Conservation (phyloP, 2,797 vertebrate species). For the Threskiornis aethiopicus region DNA sequence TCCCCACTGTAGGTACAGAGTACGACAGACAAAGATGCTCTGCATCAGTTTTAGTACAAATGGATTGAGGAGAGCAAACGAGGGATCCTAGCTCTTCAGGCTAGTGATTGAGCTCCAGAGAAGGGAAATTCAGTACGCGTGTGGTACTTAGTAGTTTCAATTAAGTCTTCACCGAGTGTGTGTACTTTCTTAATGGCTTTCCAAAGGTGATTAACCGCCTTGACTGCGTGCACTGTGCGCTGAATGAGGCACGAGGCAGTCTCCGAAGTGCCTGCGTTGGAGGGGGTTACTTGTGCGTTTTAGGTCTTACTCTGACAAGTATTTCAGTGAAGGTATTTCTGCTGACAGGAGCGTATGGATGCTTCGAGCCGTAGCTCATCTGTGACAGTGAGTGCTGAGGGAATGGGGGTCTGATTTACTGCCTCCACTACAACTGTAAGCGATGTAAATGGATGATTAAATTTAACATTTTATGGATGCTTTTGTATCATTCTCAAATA, state of each 20-base stretch:
- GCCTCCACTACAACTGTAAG: neutral
- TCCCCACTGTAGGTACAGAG: neutral
- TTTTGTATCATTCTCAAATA: neutral
- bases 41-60: neutral
- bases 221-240: rapidly evolving
- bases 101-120: neutral
- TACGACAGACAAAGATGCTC: rapidly evolving
- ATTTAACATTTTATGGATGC: neutral
- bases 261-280: neutral
- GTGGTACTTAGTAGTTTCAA: neutral
- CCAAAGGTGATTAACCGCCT: neutral
- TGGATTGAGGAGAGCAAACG: neutral
- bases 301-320: rapidly evolving
- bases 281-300: neutral
- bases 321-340: neutral
- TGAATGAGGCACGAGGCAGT: neutral
- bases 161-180: neutral
- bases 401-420: neutral
- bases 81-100: neutral
- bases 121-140: neutral
- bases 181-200: neutral
- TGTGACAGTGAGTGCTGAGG: neutral
- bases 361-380: neutral
- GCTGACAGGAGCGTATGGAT: neutral
- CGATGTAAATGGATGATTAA: rapidly evolving